Conservation (phyloP, 2,113 vertebrate genomes). For the Amphiprion percula region DNA sequence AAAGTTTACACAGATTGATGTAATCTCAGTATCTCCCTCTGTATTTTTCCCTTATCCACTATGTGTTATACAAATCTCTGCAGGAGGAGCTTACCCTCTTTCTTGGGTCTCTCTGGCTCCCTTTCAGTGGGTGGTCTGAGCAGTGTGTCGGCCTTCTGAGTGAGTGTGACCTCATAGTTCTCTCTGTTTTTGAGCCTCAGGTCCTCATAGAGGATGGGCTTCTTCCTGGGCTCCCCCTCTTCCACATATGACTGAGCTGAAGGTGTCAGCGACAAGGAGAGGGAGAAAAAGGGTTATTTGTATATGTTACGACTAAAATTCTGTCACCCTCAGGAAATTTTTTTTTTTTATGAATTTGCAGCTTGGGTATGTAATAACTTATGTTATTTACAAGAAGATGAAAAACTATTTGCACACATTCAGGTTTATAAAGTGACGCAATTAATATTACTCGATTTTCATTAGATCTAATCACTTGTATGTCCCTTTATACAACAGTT, state of each 20-base stretch:
- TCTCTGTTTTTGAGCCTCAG: constrained; percentile 85
- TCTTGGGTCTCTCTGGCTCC: constrained; percentile 62
- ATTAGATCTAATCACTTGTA: too few relatives aligned
- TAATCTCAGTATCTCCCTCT: background rate
- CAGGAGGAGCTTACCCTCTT: constrained; percentile 62
- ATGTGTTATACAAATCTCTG: background rate
- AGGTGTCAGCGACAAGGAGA: background rate
- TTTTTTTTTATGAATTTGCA: too few relatives aligned
- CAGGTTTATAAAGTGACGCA: too few relatives aligned
- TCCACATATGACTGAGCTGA: constrained; percentile 70
- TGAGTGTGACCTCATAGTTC: constrained; percentile 84
- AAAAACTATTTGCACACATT: too few relatives aligned
- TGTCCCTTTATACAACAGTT: too few relatives aligned
- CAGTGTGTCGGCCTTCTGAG: constrained; percentile 80
- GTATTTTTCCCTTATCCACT: background rate
- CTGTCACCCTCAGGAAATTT: background rate
- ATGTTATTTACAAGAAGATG: too few relatives aligned
- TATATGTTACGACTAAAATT: background rate
- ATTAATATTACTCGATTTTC: too few relatives aligned
- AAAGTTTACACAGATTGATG: background rate
- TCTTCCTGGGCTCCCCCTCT: constrained; percentile 79
- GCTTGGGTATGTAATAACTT: too few relatives aligned
- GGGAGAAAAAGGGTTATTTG: background rate
- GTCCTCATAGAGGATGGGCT: constrained; percentile 81
- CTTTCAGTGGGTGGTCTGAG: constrained; percentile 71